Percentiles rank a stretch among this genome's conserved stretches.
Conservation (phyloP, 2,888 invertebrate species). For the Sipha maydis region DNA sequence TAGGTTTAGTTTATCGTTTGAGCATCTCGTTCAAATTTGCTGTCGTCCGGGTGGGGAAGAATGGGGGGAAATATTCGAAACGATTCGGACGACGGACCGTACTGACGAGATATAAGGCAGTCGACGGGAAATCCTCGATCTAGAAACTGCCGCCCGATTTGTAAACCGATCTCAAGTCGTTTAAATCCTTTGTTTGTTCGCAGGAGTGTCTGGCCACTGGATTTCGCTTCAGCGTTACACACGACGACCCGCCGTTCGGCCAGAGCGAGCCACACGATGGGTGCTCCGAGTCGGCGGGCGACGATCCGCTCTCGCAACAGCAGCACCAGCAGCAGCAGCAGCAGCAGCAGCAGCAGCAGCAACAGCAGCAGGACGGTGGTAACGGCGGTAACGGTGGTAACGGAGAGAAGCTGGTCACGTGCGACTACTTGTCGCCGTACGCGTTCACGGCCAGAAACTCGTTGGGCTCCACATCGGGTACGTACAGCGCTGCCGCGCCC, state of each 20-base stretch:
- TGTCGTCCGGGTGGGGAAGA: too few relatives aligned
- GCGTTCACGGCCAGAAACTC: constrained; percentile 70
- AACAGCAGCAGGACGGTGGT: background rate
- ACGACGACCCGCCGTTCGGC: constrained; percentile 52
- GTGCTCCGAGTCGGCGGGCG: background rate
- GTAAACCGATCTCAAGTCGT: too few relatives aligned
- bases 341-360: background rate
- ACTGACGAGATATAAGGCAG: too few relatives aligned
- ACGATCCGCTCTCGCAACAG: constrained; percentile 17
- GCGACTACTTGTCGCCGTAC: constrained; percentile 68
- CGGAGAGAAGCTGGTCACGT: constrained; percentile 44
- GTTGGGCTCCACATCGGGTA: constrained; percentile 70
- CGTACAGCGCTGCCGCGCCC: too few relatives aligned
- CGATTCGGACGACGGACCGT: too few relatives aligned
- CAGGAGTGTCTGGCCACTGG: constrained; percentile 59
- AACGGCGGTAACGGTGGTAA: background rate
- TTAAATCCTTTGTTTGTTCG: constrained; percentile 1
- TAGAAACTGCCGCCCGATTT: too few relatives aligned
- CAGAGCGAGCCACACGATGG: constrained; percentile 60
- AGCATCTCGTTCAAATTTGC: too few relatives aligned
- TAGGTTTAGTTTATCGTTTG: too few relatives aligned
- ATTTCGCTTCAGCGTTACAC: constrained; percentile 60
- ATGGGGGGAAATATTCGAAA: too few relatives aligned
- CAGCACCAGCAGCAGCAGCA: background rate
- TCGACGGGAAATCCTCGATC: too few relatives aligned